phyloP scores from a whole-genome alignment of 2,888 invertebrate species.

The Scaptodrosophila latifasciaeformis region DNA sequence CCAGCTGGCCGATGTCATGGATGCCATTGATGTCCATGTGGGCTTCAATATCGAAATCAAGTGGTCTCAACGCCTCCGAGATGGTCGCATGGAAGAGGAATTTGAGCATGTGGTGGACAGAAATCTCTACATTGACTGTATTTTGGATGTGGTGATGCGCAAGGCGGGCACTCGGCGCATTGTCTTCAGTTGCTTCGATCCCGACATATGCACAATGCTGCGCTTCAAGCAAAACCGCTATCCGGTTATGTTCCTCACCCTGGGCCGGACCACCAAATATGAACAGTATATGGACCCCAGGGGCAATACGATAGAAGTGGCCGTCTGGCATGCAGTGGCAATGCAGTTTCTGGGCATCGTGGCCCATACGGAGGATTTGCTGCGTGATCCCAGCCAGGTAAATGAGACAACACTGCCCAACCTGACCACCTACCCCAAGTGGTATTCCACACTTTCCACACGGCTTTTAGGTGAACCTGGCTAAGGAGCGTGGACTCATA shows the following conservation, averaged over 20 bases:
- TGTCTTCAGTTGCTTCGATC: conserved; percentile 96
- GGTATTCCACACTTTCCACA: conserved; percentile 27
- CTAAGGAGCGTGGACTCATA: conserved; percentile 87
- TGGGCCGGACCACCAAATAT: conserved; percentile 83
- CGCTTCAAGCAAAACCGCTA: conserved; percentile 96
- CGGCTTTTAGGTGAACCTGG: conserved; percentile 81
- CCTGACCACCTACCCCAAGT: conserved; percentile 9
- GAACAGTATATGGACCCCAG: conserved; percentile 89
- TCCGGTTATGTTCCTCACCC: conserved; percentile 95
- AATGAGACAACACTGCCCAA: conserved; percentile 39
- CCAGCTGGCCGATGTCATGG: conserved; percentile 87
- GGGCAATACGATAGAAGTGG: conserved; percentile 86
- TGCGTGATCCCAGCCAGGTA: conserved; percentile 88
- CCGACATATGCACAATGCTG: conserved; percentile 95
- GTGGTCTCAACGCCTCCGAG: conserved; percentile 92
- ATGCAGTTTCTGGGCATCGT: conserved; percentile 92
- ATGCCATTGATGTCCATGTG: conserved; percentile 87
- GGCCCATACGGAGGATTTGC: conserved; percentile 93
- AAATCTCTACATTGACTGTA: conserved; percentile 92
- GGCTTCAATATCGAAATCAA: conserved; percentile 99
- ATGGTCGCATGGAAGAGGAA: conserved; percentile 90
- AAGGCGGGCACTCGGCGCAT: conserved; percentile 88
- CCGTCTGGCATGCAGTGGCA: conserved; percentile 87
- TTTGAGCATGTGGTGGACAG: conserved; percentile 90
- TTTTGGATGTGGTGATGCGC: conserved; percentile 87